Base-by-base conservation (phyloP, 2,888 invertebrate species). In the Melanostoma mellinum region DNA sequence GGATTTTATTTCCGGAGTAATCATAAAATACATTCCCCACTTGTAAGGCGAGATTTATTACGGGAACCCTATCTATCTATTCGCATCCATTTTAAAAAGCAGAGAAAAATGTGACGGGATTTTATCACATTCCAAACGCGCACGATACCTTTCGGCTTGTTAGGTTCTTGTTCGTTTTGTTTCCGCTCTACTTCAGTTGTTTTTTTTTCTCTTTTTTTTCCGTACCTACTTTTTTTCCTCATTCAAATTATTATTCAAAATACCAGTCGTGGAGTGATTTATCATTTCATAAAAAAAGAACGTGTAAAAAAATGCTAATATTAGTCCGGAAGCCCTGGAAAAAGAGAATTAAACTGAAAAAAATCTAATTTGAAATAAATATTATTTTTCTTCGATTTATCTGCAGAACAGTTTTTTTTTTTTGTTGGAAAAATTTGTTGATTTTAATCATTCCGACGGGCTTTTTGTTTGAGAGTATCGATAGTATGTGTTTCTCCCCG, bases 1-100 rank as follows among this genome's bases (percentile, higher is more conserved):
- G 73, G 77, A 82, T 68, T 82, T 82, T 82, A 78, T 73, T 82
- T 82, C 82, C 78, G 73, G 61, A 77, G 68, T 68, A 74, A 78
- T 77, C 73, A 73, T 82, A 77, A 73, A 82, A 76, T 33, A 67
- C 65, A 60, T 67, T 46, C 55, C 52, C 61, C 60, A 67, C 71
- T 81, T 72, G 81, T 71, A 65, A 40, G 76, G 44, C 60, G 81
- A 76, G 81, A 81, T 81, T 81, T 81, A 81, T 81, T 71, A 72
- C 81, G 71, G 60, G 60, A 72, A 72, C 76, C 76, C 55, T 72
- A 58, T 76, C 72, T 65, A 81, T 81, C 77, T 76, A 52, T 80
- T 69, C 69, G 50, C 75, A 75, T 75, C 61, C 69, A 63, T 77
- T 73, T 48, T 53, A 61, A 48, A 38, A 35, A 50, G 42, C n/a